Base-by-base conservation (phyloP, 2,113 vertebrate species). In the Ctenodactylus gundi region DNA sequence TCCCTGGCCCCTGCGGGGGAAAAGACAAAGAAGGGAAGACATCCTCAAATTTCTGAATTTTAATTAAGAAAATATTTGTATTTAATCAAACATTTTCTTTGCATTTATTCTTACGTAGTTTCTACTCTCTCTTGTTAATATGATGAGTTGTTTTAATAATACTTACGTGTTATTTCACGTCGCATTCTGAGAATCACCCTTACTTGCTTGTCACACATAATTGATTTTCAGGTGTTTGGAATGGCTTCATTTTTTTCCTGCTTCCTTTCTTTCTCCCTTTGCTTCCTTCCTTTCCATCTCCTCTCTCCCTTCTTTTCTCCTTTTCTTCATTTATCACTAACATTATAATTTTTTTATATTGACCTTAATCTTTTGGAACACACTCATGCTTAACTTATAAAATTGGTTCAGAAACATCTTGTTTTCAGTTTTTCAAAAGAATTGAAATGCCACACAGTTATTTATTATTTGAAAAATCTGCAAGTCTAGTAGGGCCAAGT, bases 31-130 rank as follows among this genome's bases (percentile, higher is more conserved):
- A n/a, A n/a, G n/a, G n/a, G n/a, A n/a, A n/a, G n/a, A n/a, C n/a
- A n/a, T n/a, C n/a, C n/a, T 70, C 41, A 64, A 72, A 53, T 60
- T 75, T 36, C 17, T 49, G 39, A 65, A 2, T 68, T 81, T 88
- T 53, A 77, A 83, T 41, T 34, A 70, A 95, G 76, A 90, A 88
- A 88, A 81, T 46, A 72, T 36, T 95, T 87, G 6, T 31, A 87
- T 44, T 92, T 57, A 62, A 88, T 68, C 18, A 65, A 76, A 90
- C 58, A 29, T 17, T 85, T 93, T 62, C 36, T 77, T 87, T 67
- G 39, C 51, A 21, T 18, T 55, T 51, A n/a, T 68, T 94, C 58
- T 36, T 85, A 75, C 64, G 41, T 53, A 36, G 55, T 70, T 86
- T 88, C 64, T 81, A 57, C 10, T 46, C 27, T 67, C 44, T 94